Evolutionary conservation across 1,140 invertebrate species (phyloP), one percentile per base, ranked within the genome.

Genomic region (Caenorhabditis tropicalis): DNA sequence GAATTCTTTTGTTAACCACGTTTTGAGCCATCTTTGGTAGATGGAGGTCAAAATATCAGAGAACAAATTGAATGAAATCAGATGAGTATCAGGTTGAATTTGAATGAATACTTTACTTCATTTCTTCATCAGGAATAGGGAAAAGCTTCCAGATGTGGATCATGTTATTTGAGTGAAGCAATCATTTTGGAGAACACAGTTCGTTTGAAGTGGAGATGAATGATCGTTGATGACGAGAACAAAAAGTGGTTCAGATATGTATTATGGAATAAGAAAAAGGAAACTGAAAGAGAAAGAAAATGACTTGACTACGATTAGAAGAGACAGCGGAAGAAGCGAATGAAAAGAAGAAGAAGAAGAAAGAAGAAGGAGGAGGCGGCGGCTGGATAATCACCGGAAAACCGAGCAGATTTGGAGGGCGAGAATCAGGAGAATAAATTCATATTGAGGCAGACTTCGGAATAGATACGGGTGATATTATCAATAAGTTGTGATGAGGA

Each of bases 351-450:
- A 48, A 31, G 21, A 12, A 27, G 19, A 49, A 49, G 16, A 16
- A 21, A 49, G 9, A 33, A 48, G 19, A 79, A n/a, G 12, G 39
- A n/a, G n/a, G n/a, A n/a, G 19, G 29, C 43, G 4, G 33, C 33
- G 19, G 2, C n/a, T 48, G 39, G 74, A 43, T 74, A 74, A 74
- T 74, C 65, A 74, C 65, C 36, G 65, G 65, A 74, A 74, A 74
- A 74, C 33, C 65, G 21, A 46, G 19, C 36, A 74, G 36, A 74
- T 74, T 74, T 74, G 36, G 65, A 36, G 33, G n/a, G 33, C 36
- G 16, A 74, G 36, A 74, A 74, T 74, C 36, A 43, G 10, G 36
- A 74, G 43, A 46, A 65, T 33, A 36, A n/a, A 10, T 24, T 36
- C 15, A 27, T 6, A 29, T 19, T 5, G 48, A 2, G 24, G 53